These are phyloP conservation scores for Eupelmus urozonus DNA, from an alignment of 2,888 invertebrate species.

Conservation along the genomic window DNA sequence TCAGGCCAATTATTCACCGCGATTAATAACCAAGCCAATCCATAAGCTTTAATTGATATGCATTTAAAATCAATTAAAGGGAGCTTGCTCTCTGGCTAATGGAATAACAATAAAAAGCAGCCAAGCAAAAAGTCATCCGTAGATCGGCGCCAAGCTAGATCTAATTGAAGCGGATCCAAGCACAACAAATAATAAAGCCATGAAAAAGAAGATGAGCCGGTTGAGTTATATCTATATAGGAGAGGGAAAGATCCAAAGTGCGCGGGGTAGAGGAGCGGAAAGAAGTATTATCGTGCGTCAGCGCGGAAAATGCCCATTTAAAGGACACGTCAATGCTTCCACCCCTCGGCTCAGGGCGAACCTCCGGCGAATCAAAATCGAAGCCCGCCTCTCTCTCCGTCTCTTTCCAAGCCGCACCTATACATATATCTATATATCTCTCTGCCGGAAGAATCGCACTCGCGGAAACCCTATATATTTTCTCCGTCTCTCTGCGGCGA, in stretches of 20 bases:
- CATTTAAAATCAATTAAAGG: slow-evolving; percentile 49
- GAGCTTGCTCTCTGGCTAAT: slow-evolving; percentile 9
- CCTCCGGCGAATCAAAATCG: slow-evolving; percentile 55
- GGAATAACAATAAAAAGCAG: slow-evolving; percentile 29
- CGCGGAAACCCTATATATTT: slow-evolving; percentile 20
- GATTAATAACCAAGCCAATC: background rate
- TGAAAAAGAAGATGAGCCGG: slow-evolving; percentile 46
- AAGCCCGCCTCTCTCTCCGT: slow-evolving; percentile 10
- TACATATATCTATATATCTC: slow-evolving; percentile 12
- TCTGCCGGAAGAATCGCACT: background rate
- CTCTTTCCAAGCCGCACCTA: slow-evolving; percentile 9
- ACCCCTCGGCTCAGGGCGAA: slow-evolving; percentile 3
- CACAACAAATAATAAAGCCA: slow-evolving; percentile 52
- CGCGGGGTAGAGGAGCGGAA: slow-evolving; percentile 36
- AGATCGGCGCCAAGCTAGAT: slow-evolving; percentile 15
- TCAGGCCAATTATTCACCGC: background rate
- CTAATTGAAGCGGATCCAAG: slow-evolving; percentile 57
- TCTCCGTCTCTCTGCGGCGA: slow-evolving; percentile 40
- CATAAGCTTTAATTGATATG: background rate
- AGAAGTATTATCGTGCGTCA: slow-evolving; percentile 59
- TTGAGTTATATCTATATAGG: background rate
- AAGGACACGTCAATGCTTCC: slow-evolving; percentile 58
- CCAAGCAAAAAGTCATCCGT: background rate
- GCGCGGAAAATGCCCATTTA: slow-evolving; percentile 59
- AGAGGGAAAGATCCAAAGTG: slow-evolving; percentile 26